These are phyloP conservation scores for Trichopoda pennipes DNA, from an alignment of 2,888 invertebrate species.

Conservation along the genomic window DNA sequence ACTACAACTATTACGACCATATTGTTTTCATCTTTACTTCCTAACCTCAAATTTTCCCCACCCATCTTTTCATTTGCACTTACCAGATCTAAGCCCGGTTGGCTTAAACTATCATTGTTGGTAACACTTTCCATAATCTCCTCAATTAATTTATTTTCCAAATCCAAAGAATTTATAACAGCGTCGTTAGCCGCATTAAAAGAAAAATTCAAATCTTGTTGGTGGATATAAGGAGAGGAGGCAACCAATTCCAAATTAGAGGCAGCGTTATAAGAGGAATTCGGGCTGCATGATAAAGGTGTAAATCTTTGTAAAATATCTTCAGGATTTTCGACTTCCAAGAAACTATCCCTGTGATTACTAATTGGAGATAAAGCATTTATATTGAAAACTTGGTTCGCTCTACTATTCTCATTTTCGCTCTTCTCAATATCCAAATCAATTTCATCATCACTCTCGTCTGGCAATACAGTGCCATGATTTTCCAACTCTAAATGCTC, in stretches of 20 bases:
- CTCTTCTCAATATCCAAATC: not conserved
- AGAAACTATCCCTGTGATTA: not conserved
- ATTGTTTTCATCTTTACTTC: no score
- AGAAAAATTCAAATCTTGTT: slow-evolving; percentile 30
- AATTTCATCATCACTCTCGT: slow-evolving; percentile 33
- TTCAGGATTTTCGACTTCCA: slow-evolving; percentile 11
- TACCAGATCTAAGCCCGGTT: slow-evolving; percentile 43
- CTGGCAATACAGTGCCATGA: slow-evolving; percentile 64
- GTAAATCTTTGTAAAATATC: slow-evolving; percentile 49
- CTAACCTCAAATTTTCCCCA: no score
- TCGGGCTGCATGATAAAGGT: not conserved
- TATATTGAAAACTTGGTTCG: not conserved
- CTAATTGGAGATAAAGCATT: not conserved
- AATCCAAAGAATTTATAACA: slow-evolving; percentile 10
- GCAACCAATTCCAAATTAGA: not conserved
- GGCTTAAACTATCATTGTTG: slow-evolving; percentile 13
- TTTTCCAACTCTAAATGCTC: slow-evolving; percentile 70
- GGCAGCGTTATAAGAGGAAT: rapidly evolving
- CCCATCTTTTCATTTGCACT: not conserved
- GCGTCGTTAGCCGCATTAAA: not conserved
- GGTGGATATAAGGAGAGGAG: not conserved
- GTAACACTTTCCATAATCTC: slow-evolving; percentile 53
- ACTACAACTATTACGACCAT: no score
- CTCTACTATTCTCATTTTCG: not conserved
- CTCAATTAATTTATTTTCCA: slow-evolving; percentile 49